Evolutionary conservation across 2,797 vertebrate species (phyloP).

Genomic region (Petrocephalus schoutedeni): DNA sequence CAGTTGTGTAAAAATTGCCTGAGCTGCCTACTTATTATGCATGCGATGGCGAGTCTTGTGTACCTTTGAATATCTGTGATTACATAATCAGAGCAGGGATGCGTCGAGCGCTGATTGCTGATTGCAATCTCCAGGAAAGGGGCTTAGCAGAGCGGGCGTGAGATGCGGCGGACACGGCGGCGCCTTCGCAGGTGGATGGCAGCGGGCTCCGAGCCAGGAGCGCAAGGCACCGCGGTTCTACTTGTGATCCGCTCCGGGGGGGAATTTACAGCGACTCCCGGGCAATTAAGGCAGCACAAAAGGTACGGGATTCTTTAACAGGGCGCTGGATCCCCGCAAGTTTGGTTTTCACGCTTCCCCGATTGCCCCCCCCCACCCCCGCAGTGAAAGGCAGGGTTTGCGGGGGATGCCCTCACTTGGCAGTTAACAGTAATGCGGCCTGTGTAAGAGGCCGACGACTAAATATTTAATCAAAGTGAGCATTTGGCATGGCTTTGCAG

Average conservation of each 20-base stretch:
- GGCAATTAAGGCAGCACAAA: background rate
- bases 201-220: background rate
- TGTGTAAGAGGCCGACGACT: background rate
- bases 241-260: background rate
- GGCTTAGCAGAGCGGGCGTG: background rate
- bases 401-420: background rate
- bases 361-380: background rate
- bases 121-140: constrained; percentile 4
- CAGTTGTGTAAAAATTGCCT: background rate
- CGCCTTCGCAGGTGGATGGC: background rate
- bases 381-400: background rate
- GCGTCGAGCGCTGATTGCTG: constrained; percentile 13
- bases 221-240: background rate
- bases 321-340: background rate
- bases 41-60: background rate
- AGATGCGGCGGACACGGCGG: background rate
- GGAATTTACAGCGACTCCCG: background rate
- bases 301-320: background rate
- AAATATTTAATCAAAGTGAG: constrained; percentile 26
- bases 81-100: constrained; percentile 15
- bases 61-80: constrained; percentile 20
- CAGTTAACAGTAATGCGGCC: constrained; percentile 11
- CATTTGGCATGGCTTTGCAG: background rate
- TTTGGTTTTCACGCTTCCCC: background rate
- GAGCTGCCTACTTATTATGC: background rate